Base-by-base conservation (phyloP, 2,113 vertebrate genomes). In the Pipa parva region DNA sequence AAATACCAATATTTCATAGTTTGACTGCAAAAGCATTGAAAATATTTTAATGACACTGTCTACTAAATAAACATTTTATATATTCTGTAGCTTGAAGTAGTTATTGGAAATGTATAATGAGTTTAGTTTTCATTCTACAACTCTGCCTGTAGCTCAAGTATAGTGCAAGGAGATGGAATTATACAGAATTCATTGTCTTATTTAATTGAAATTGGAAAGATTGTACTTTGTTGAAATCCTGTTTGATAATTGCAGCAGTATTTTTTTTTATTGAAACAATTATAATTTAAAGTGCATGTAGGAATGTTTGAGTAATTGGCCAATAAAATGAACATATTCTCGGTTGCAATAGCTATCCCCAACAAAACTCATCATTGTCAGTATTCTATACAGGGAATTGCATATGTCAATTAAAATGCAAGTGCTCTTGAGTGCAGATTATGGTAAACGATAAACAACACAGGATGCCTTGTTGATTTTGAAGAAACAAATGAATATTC, bases 141-240 rank as follows among this genome's bases (percentile, higher is more conserved):
- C 28, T 58, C 27, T 58, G 63, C 54, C 63, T 24, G 20, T 29
- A 59, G 63, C 54, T 58, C 54, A 67, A 67, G 36, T 58, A 49
- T 33, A 57, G 27, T 42, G 46, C 51, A 49, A 21, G 49, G 13
- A 49, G 20, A 64, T 54, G 27, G 36, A 36, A 58, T 49, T 49
- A 49, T 58, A 22, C 26, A 50, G 50, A 58, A 58, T 59, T 49
- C 22, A 67, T 67, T 67, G 48, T 17, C 42, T 49, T 58, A 49
- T 22, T 59, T 67, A 67, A 67, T 58, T 50, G 42, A 59, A 67
- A 55, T 27, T 36, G 20, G 10, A 36, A 21, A 36, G 63, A 26
- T 50, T 26, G 25, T 31, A 20, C 15, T 49, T 58, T 31, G 54
- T 36, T 4, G 25, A 36, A 26, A 31, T 21, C 28, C 21, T 66